Conservation (phyloP, 2,113 vertebrate genomes). For the Cyanoliseus patagonus region DNA sequence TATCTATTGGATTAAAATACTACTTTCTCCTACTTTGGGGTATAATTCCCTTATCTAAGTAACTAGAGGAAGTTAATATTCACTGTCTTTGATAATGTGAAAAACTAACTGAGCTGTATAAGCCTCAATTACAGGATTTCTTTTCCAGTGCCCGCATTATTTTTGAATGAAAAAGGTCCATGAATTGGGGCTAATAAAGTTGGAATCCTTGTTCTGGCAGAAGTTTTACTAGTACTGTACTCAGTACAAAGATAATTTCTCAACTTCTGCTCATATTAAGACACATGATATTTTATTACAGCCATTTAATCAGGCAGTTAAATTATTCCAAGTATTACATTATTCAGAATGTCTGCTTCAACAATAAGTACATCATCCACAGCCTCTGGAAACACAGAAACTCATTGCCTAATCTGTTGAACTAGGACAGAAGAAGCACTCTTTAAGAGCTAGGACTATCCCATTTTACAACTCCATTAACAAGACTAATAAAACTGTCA, state of each 20-base stretch:
- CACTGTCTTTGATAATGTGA: not conserved
- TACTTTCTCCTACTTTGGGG: not conserved
- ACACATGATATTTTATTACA: constrained; percentile 33
- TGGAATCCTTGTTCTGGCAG: not conserved
- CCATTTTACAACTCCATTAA: constrained; percentile 29
- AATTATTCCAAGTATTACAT: constrained; percentile 19
- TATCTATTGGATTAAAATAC: not conserved
- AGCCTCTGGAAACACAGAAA: constrained; percentile 18
- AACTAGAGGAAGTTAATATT: not conserved
- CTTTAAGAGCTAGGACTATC: not conserved
- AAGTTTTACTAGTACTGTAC: not conserved
- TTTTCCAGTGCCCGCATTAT: not conserved
- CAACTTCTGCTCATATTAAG: constrained; percentile 18
- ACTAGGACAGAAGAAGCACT: not conserved
- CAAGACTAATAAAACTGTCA: constrained; percentile 22
- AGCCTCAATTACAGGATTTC: not conserved
- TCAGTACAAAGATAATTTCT: not conserved
- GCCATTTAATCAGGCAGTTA: constrained; percentile 46
- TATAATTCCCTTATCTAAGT: not conserved
- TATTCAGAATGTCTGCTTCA: constrained; percentile 24
- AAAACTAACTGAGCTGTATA: not conserved
- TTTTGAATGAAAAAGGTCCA: not conserved
- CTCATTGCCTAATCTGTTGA: not conserved
- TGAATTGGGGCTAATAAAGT: not conserved
- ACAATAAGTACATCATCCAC: not conserved